A percentile compares a stretch with the other conserved stretches of the same genome.
Evolutionary conservation across 1,140 invertebrate species (phyloP).

Genomic region (Galendromus occidentalis): DNA sequence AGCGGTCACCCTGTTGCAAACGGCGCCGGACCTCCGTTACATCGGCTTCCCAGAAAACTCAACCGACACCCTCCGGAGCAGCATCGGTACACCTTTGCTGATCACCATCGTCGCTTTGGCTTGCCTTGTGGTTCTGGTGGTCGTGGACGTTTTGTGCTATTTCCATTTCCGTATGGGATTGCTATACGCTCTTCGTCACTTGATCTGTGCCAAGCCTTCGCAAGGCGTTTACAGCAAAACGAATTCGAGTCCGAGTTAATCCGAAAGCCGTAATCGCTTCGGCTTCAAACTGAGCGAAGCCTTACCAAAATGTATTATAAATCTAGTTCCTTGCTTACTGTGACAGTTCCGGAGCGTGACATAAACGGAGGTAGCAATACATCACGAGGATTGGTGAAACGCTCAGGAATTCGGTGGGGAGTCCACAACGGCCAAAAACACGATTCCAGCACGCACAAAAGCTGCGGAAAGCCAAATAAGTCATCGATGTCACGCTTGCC

Average conservation of each 20-base stretch:
- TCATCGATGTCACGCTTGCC: too few relatives aligned
- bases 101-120: neutral
- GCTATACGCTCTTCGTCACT: neutral
- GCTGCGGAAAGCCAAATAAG: too few relatives aligned
- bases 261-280: too few relatives aligned
- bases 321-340: too few relatives aligned
- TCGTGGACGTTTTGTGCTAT: neutral
- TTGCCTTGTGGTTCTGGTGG: neutral
- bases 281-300: too few relatives aligned
- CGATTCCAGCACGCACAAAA: too few relatives aligned
- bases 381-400: too few relatives aligned
- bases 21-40: neutral
- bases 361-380: too few relatives aligned
- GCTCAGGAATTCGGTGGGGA: too few relatives aligned
- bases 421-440: too few relatives aligned
- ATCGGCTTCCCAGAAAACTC: neutral
- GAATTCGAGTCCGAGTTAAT: neutral
- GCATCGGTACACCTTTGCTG: neutral
- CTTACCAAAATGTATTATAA: too few relatives aligned
- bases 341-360: too few relatives aligned
- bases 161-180: conserved; percentile 2
- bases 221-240: neutral
- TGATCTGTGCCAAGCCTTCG: neutral
- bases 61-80: neutral
- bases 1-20: neutral